phyloP scores from a whole-genome alignment of 2,797 vertebrate genomes.

The Euthynnus affinis region DNA sequence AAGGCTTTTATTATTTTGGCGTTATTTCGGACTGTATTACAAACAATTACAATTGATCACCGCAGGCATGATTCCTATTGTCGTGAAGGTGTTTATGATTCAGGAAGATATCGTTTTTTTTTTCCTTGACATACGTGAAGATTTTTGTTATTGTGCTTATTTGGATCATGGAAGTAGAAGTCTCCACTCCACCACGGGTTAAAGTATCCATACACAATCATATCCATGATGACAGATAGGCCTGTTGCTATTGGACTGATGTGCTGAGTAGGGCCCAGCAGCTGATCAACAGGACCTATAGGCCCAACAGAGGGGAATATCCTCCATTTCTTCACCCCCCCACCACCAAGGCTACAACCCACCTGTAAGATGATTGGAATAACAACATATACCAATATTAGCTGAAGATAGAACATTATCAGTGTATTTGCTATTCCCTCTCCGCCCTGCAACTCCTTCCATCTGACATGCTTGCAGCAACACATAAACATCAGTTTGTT shows the following conservation, averaged over 20 bases:
- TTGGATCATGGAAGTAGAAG: neutral
- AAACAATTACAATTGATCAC: constrained; percentile 4
- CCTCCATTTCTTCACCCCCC: neutral
- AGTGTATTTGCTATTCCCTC: neutral
- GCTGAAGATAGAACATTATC: neutral
- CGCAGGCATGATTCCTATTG: neutral
- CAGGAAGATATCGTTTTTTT: neutral
- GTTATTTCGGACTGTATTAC: constrained; percentile 20
- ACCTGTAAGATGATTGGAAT: neutral
- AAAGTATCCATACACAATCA: neutral
- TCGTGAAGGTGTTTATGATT: neutral
- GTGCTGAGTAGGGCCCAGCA: neutral
- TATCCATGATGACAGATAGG: neutral
- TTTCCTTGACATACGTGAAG: neutral
- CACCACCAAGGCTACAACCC: neutral
- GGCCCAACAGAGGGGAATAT: neutral
- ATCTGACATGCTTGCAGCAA: neutral
- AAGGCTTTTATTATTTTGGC: constrained; percentile 43
- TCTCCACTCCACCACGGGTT: neutral
- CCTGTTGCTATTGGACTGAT: neutral
- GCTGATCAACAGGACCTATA: neutral
- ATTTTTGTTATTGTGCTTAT: neutral
- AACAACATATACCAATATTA: neutral
- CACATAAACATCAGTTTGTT: neutral
- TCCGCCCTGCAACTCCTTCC: neutral